Conservation (phyloP, 2,888 invertebrate species). For the Stictocephala bisonia region DNA sequence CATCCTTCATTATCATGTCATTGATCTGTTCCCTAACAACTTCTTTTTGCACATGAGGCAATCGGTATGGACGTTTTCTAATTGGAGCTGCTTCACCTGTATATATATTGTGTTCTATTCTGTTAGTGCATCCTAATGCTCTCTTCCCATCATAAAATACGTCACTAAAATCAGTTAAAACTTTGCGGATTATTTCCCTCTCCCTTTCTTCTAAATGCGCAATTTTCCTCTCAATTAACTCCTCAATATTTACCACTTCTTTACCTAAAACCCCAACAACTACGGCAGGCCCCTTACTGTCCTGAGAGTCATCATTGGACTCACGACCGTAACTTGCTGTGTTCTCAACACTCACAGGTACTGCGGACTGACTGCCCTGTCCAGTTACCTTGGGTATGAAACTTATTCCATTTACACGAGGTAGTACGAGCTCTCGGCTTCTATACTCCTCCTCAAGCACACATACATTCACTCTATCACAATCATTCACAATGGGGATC, state of each 20-base stretch:
- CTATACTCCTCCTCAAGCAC: not conserved
- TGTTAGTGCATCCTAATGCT: not conserved
- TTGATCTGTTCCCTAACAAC: not conserved
- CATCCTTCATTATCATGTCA: constrained; percentile 12
- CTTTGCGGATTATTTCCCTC: not conserved
- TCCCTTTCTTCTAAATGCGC: not conserved
- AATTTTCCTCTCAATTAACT: constrained; percentile 20
- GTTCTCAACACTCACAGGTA: too few relatives aligned
- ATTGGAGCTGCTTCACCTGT: constrained; percentile 30
- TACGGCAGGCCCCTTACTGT: not conserved
- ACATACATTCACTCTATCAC: not conserved
- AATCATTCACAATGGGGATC: not conserved
- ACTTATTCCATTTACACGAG: too few relatives aligned
- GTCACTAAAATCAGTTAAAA: constrained; percentile 25
- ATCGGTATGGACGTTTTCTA: constrained; percentile 17
- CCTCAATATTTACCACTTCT: not conserved
- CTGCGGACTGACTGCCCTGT: too few relatives aligned
- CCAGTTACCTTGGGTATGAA: too few relatives aligned
- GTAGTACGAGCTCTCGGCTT: not conserved
- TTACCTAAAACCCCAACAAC: not conserved
- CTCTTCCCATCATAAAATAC: constrained; percentile 22
- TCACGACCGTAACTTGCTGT: too few relatives aligned
- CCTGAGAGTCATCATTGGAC: not conserved
- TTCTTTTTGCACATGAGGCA: constrained; percentile 21
- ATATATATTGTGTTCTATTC: constrained; percentile 23